Percentiles rank a stretch among this genome's conserved stretches.
phyloP scores from a whole-genome alignment of 1,140 invertebrate species.

The Spodoptera litura region DNA sequence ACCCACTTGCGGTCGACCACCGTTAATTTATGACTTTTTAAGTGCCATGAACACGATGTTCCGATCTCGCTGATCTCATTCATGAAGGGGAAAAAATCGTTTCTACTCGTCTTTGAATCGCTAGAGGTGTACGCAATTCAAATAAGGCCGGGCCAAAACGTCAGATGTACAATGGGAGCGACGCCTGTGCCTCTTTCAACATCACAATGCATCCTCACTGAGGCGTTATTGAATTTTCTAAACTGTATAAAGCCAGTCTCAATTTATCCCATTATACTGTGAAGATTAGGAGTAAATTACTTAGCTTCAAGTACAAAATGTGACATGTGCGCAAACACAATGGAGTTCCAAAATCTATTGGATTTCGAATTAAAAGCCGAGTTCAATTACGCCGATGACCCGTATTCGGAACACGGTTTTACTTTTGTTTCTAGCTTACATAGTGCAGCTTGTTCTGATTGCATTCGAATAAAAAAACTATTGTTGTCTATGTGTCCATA shows the following conservation, averaged over 20 bases:
- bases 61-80: slow-evolving; percentile 52
- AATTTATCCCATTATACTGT: slow-evolving; percentile 11
- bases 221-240: slow-evolving; percentile 30
- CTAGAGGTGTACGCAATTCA: slow-evolving; percentile 37
- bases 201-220: slow-evolving; percentile 32
- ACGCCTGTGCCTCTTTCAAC: slow-evolving; percentile 36
- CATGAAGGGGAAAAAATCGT: slow-evolving; percentile 45
- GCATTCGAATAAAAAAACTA: slow-evolving; percentile 18
- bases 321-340: slow-evolving; percentile 26
- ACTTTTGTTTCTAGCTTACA: slow-evolving; percentile 22
- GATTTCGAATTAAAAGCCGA: slow-evolving; percentile 28
- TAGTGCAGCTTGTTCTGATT: slow-evolving; percentile 15
- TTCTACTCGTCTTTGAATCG: slow-evolving; percentile 33
- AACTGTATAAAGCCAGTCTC: slow-evolving; percentile 10
- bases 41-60: slow-evolving; percentile 64
- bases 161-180: slow-evolving; percentile 28
- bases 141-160: slow-evolving; percentile 32
- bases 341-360: slow-evolving; percentile 35
- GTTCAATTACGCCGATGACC: slow-evolving; percentile 34
- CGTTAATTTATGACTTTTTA: slow-evolving; percentile 68
- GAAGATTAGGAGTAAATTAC: slow-evolving; percentile 1
- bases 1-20: slow-evolving; percentile 52
- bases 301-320: neutral
- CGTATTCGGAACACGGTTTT: slow-evolving; percentile 42
- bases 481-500: neutral